Base-by-base conservation (phyloP, 37 sponge, comb jelly and placozoan species). In the Bolinopsis microptera region DNA sequence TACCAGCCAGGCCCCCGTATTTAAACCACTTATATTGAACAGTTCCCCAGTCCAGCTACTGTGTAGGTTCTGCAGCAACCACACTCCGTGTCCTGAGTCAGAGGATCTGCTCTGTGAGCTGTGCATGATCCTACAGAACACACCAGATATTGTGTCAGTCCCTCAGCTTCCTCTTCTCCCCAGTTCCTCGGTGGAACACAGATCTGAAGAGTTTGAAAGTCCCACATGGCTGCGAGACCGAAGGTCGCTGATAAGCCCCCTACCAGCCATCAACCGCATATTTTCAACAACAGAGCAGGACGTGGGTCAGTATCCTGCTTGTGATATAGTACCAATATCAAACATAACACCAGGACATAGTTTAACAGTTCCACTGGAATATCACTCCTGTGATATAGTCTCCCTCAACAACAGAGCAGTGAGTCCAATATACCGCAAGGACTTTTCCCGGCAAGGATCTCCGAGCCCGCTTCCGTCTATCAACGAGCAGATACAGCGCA, bases 141-240 rank as follows among this genome's bases (percentile, higher is more conserved):
- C 75, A 72, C 31, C 31, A 24, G 27, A n/a, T 24, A 3, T 24
- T 30, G 31, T 72, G 75, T 72, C 31, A 5, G 75, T 5, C 13
- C 5, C 13, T 8, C 31, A n/a, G 75, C 13, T 28, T 24, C 5
- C 27, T 24, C 13, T 72, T 8, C 5, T 28, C 5, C 31, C 75
- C 75, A 30, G 25, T 21, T 3, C 25, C 18, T 30, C 75, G 5
- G 75, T 28, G 3, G 13, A 72, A 5, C 5, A 72, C 75, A n/a
- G 75, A n/a, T n/a, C 27, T n/a, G 31, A 72, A n/a, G 75, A 72
- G 25, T 72, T 72, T 21, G 75, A 72, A 28, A 72, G 75, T 72
- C 75, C 75, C 27, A 72, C 75, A 5, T 72, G 75, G 75, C 31
- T 72, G n/a, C 75, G 75, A 30, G 75, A 72, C 3, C 13, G 31